Base-by-base conservation (phyloP, 2,888 invertebrate species). In the Eledone cirrhosa region DNA sequence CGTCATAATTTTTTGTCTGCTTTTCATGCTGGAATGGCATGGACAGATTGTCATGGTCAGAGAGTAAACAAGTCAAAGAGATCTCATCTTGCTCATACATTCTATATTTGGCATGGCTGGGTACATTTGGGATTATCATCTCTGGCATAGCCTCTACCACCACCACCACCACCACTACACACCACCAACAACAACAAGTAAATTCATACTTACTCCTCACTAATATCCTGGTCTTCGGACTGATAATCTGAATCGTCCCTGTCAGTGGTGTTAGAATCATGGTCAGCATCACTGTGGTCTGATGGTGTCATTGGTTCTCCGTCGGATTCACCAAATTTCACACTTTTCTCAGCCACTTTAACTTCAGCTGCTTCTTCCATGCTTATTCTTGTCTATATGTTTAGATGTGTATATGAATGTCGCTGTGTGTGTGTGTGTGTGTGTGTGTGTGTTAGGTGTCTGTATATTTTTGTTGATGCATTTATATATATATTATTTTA, bases 291-390 rank as follows among this genome's bases (percentile, higher is more conserved):
- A 81, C 88, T 87, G 59, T 83, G 85, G 77, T 88, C 88, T 24
- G 88, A 88, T 29, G 87, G 88, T n/a, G 87, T 88, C 82, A 86
- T 81, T 3, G 88, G 87, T 24, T 85, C 77, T 69, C 83, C 86
- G 81, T 87, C 87, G 47, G 87, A 87, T 78, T 87, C 86, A 33
- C 77, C 79, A 27, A 24, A 80, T 53, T 80, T 72, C 31, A 4
- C 14, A 7, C 19, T n/a, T 19, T 33, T 13, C 11, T 72, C 72
- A 72, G 72, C 72, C 72, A 72, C 31, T 72, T 41, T 72, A 41
- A 41, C 72, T 29, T 19, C n/a, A 41, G 11, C 24, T 7, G 1
- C 29, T 0, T 69, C 29, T 69, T 69, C 69, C 8, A 19, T 69
- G 11, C 31, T 33, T 33, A 31, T 31, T 72, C n/a, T 13, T 27